These are phyloP conservation scores for Galleria mellonella DNA, from an alignment of 1,140 invertebrate genomes.

Conservation along the genomic window DNA sequence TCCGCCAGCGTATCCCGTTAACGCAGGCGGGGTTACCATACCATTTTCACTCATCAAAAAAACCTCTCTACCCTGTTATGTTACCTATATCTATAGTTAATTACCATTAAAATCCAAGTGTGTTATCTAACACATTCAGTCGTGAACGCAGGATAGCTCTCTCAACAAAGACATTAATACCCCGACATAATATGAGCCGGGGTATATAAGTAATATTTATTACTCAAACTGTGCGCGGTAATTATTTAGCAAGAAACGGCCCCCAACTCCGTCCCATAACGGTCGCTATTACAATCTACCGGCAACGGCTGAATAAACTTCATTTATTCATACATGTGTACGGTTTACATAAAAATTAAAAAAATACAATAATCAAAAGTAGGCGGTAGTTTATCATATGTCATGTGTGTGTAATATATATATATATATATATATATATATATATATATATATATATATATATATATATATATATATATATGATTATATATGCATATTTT, in stretches of 20 bases:
- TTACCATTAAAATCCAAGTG: background rate
- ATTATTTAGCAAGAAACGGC: conserved; percentile 40
- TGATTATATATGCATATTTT: no score
- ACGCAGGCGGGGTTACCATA: no score
- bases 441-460: no score
- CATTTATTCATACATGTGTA: conserved; percentile 13
- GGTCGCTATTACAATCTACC: conserved; percentile 20
- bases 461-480: no score
- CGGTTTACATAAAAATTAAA: conserved; percentile 5
- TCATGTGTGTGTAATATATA: no score
- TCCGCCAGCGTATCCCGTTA: no score
- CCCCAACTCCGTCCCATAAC: conserved; percentile 6
- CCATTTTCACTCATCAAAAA: no score
- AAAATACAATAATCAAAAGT: no score
- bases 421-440: no score
- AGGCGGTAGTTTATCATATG: no score
- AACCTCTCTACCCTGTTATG: no score
- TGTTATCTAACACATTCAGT: conserved; percentile 2
- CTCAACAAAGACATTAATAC: conserved; percentile 33
- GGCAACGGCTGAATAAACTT: conserved; percentile 22
- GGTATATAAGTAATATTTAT: conserved; percentile 54
- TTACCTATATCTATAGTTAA: no score
- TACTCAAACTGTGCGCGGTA: conserved; percentile 39
- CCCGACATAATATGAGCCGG: conserved; percentile 20
- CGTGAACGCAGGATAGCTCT: conserved; percentile 1